Percentiles rank a stretch among this genome's conserved stretches.
These are phyloP conservation scores for Gadopsis marmoratus DNA, from an alignment of 2,797 vertebrate species.

Conservation along the genomic window DNA sequence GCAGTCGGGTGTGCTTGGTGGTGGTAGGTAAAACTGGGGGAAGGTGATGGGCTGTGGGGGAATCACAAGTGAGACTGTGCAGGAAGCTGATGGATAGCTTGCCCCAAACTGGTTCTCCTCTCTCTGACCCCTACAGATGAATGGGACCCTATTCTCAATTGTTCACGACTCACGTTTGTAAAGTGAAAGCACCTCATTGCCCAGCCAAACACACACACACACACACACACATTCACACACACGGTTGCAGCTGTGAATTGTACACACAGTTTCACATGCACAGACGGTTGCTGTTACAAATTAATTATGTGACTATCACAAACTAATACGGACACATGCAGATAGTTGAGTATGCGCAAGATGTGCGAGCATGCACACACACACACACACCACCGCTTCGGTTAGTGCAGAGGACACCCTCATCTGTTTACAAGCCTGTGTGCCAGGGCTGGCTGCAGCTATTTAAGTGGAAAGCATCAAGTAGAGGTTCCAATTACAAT, in stretches of 20 bases:
- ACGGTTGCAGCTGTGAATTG: slow-evolving; percentile 39
- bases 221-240: slow-evolving; percentile 13
- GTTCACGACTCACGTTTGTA: slow-evolving; percentile 46
- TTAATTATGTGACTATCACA: slow-evolving; percentile 54
- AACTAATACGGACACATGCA: slow-evolving; percentile 53
- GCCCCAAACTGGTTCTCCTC: slow-evolving; percentile 34
- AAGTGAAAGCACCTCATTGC: slow-evolving; percentile 19
- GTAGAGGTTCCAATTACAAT: slow-evolving; percentile 63
- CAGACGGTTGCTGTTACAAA: slow-evolving; percentile 52
- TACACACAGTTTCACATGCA: slow-evolving; percentile 42
- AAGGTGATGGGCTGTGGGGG: slow-evolving; percentile 24
- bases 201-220: slow-evolving; percentile 34
- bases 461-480: slow-evolving; percentile 63
- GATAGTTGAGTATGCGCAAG: slow-evolving; percentile 38
- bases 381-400: not conserved
- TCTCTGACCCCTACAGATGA: slow-evolving; percentile 59
- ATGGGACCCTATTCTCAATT: slow-evolving; percentile 52
- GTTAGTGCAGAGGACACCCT: slow-evolving; percentile 49
- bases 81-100: slow-evolving; percentile 52
- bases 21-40: slow-evolving; percentile 29
- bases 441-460: slow-evolving; percentile 38
- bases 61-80: slow-evolving; percentile 23
- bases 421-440: slow-evolving; percentile 57
- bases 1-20: slow-evolving; percentile 5
- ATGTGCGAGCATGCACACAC: slow-evolving; percentile 26